phyloP scores from a whole-genome alignment of 1,140 invertebrate species.

The Lysiphlebus fabarum region DNA sequence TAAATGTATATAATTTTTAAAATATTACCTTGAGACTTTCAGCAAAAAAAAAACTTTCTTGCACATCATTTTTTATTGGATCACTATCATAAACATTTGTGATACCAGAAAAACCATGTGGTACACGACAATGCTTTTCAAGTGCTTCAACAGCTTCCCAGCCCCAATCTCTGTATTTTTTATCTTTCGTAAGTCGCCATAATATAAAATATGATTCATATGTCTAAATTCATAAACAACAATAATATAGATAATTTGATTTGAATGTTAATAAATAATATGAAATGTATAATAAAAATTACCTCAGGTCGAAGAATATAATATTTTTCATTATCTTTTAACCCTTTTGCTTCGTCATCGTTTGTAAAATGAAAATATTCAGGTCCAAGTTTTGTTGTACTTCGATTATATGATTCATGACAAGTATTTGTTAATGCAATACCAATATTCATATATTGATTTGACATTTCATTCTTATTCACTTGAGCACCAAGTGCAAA shows the following conservation, averaged over 20 bases:
- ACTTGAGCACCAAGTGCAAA: slow-evolving; percentile 86
- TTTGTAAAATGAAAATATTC: slow-evolving; percentile 90
- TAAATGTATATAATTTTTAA: too few relatives aligned
- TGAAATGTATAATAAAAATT: slow-evolving; percentile 32
- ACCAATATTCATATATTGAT: slow-evolving; percentile 87
- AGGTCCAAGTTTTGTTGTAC: slow-evolving; percentile 84
- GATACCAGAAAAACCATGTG: slow-evolving; percentile 90
- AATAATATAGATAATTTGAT: neutral
- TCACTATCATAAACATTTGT: slow-evolving; percentile 88
- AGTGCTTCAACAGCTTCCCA: too few relatives aligned
- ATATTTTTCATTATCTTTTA: slow-evolving; percentile 90
- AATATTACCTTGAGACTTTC: slow-evolving; percentile 89
- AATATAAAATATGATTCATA: slow-evolving; percentile 96
- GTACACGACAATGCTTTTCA: slow-evolving; percentile 88
- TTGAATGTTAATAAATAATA: too few relatives aligned
- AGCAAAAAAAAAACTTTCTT: slow-evolving; percentile 98
- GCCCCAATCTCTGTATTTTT: slow-evolving; percentile 95
- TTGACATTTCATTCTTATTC: slow-evolving; percentile 65
- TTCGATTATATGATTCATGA: slow-evolving; percentile 92
- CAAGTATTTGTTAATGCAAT: slow-evolving; percentile 93
- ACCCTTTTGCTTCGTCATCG: slow-evolving; percentile 81
- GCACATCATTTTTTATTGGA: slow-evolving; percentile 91
- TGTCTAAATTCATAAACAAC: slow-evolving; percentile 38
- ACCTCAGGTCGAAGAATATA: slow-evolving; percentile 96
- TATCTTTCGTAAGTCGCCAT: slow-evolving; percentile 94